Conservation (phyloP, 2,888 invertebrate species). For the Acanthacorydalis orientalis region DNA sequence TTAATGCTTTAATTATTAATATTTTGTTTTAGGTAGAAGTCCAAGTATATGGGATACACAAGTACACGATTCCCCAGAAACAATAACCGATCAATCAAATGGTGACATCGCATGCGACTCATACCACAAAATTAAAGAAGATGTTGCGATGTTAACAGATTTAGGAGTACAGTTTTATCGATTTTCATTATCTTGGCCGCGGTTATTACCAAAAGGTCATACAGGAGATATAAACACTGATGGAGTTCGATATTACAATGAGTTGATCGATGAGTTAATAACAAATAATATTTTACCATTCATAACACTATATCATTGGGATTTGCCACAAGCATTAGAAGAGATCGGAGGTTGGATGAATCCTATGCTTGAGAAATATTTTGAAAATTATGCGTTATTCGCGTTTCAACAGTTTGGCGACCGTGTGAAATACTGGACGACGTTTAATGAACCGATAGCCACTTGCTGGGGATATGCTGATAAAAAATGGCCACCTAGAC, state of each 20-base stretch:
- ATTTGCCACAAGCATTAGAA: constrained; percentile 39
- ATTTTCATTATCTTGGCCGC: constrained; percentile 48
- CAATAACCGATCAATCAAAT: constrained; percentile 34
- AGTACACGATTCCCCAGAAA: constrained; percentile 31
- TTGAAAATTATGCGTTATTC: constrained; percentile 39
- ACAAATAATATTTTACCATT: constrained; percentile 38
- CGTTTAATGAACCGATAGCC: constrained; percentile 44
- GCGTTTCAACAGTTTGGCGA: constrained; percentile 31
- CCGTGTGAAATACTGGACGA: constrained; percentile 36
- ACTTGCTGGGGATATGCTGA: constrained; percentile 30
- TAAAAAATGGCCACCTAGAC: constrained; percentile 31
- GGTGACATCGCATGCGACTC: constrained; percentile 50
- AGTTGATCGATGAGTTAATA: constrained; percentile 37
- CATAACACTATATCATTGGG: constrained; percentile 50
- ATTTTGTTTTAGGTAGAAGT: constrained; percentile 39
- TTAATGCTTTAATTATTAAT: too few species aligned
- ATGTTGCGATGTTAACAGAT: constrained; percentile 35
- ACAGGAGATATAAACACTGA: constrained; percentile 35
- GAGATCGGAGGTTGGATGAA: constrained; percentile 50
- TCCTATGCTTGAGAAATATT: constrained; percentile 38
- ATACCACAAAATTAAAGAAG: constrained; percentile 42
- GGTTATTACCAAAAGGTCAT: constrained; percentile 44
- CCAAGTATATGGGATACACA: constrained; percentile 52
- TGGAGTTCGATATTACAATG: constrained; percentile 45
- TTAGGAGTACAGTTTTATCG: constrained; percentile 39